A percentile compares a stretch with the other conserved stretches of the same genome.
These are phyloP conservation scores for Choristoneura rosaceana DNA, from an alignment of 2,888 invertebrate species.

Conservation along the genomic window DNA sequence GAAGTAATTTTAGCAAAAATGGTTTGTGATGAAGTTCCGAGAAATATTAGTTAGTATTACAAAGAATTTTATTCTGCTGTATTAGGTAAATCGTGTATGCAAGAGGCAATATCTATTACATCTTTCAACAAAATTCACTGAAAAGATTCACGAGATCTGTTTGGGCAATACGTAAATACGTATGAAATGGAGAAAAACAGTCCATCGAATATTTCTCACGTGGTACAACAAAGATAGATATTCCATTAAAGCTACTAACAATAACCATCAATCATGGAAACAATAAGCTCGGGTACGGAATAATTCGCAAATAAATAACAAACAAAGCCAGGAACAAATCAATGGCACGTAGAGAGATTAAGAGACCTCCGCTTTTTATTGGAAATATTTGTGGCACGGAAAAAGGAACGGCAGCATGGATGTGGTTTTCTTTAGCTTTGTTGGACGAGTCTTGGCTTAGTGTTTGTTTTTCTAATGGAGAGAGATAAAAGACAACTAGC, in stretches of 20 bases:
- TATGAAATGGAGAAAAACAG: not conserved
- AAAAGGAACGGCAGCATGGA: conserved; percentile 1
- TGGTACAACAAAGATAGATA: conserved; percentile 26
- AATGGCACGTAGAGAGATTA: conserved; percentile 35
- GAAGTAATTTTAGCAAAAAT: too few relatives aligned
- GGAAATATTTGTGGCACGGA: conserved; percentile 18
- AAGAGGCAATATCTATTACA: too few relatives aligned
- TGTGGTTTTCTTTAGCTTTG: conserved; percentile 23
- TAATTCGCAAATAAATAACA: conserved; percentile 40
- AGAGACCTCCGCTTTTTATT: conserved; percentile 29
- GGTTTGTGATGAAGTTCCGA: too few relatives aligned
- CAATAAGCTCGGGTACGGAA: conserved; percentile 37
- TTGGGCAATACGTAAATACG: not conserved
- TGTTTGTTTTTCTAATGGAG: not conserved
- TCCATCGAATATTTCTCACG: conserved; percentile 1
- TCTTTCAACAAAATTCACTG: not conserved
- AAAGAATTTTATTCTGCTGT: too few relatives aligned
- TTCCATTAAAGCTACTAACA: conserved; percentile 37
- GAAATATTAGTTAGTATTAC: too few relatives aligned
- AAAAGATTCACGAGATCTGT: not conserved
- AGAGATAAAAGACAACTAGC: not conserved
- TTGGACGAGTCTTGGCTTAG: not conserved
- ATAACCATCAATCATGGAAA: conserved; percentile 39
- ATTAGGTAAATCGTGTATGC: too few relatives aligned
- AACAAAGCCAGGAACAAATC: conserved; percentile 34